Percentiles rank a stretch among this genome's conserved stretches.
phyloP scores from a whole-genome alignment of 2,113 vertebrate genomes.

The Larimichthys crocea region DNA sequence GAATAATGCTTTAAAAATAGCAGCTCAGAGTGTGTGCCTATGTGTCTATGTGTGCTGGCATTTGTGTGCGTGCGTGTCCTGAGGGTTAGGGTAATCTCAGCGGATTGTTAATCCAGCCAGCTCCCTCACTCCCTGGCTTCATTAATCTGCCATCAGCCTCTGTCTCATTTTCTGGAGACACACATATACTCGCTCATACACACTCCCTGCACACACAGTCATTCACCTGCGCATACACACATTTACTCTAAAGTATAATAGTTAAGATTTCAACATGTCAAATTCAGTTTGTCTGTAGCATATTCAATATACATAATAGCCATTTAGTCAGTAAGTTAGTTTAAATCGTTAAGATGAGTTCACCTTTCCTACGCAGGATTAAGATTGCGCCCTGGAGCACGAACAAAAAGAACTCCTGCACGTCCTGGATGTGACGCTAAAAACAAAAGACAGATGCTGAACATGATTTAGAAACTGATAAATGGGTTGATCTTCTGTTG shows the following conservation, averaged over 20 bases:
- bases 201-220: neutral
- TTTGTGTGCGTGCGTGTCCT: conserved; percentile 24
- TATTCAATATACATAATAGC: neutral
- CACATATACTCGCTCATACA: conserved; percentile 9
- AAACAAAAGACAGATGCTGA: neutral
- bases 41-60: neutral
- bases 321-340: neutral
- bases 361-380: neutral
- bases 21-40: conserved; percentile 14
- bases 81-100: conserved; percentile 61
- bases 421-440: neutral
- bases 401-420: neutral
- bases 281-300: neutral
- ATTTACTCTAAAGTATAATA: neutral
- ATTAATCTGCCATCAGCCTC: conserved; percentile 62
- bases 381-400: neutral
- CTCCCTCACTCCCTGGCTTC: conserved; percentile 71
- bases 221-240: neutral
- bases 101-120: conserved; percentile 67
- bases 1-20: conserved; percentile 58
- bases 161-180: conserved; percentile 55
- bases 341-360: neutral
- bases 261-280: conserved; percentile 8
- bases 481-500: neutral
- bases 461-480: no score